These are phyloP conservation scores for Dipodomys ordii DNA, from an alignment of 2,113 vertebrate species.

Conservation along the genomic window DNA sequence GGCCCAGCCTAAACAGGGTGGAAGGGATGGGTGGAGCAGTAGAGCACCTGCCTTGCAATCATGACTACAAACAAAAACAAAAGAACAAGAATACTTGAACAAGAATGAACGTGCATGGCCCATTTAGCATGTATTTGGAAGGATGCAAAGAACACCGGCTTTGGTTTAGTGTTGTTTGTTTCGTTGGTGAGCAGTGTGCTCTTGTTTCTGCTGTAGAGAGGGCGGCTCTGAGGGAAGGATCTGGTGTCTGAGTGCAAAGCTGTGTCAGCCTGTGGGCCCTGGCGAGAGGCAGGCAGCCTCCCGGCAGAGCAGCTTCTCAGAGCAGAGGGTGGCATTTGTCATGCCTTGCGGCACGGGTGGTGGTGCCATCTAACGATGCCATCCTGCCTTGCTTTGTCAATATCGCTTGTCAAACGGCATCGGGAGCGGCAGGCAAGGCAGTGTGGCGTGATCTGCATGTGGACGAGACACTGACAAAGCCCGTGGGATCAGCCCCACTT, in stretches of 20 bases:
- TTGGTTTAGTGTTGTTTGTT: not conserved
- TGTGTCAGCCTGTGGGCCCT: not conserved
- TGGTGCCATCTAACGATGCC: not conserved
- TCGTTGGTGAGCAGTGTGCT: not conserved
- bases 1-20: no score
- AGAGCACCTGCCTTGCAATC: no score
- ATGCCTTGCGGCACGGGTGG: no score
- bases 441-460: not conserved
- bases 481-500: not conserved
- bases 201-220: not conserved
- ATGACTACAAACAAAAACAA: no score
- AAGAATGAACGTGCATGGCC: not conserved
- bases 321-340: not conserved
- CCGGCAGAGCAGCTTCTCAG: not conserved
- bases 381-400: not conserved
- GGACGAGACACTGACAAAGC: not conserved
- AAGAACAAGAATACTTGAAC: not conserved
- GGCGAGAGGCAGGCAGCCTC: not conserved
- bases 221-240: not conserved
- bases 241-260: not conserved
- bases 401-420: conserved; percentile 1
- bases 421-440: not conserved
- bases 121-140: not conserved
- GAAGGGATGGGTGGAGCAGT: no score
- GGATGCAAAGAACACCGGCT: not conserved